A percentile compares a stretch with the other conserved stretches of the same genome.
Evolutionary conservation across 2,797 vertebrate genomes (phyloP).

Genomic region (Toxotes lorentzi): DNA sequence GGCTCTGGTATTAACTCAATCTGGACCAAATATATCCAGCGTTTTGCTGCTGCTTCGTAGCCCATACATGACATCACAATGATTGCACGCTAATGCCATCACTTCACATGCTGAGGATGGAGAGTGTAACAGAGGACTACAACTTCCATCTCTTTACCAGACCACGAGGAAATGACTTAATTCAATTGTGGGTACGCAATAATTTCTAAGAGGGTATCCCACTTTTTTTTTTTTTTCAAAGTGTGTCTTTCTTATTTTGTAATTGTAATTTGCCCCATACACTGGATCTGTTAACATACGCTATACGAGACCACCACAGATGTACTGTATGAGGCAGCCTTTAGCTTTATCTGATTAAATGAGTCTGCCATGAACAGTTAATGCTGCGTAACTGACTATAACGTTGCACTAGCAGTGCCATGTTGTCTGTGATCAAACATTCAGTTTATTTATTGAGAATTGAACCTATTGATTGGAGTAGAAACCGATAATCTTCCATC

Average conservation of each 20-base stretch:
- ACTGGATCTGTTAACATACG: slow-evolving; percentile 48
- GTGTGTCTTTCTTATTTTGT: slow-evolving; percentile 52
- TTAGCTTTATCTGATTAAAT: slow-evolving; percentile 60
- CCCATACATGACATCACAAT: background rate
- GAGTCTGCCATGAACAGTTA: slow-evolving; percentile 39
- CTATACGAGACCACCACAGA: slow-evolving; percentile 23
- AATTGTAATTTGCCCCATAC: slow-evolving; percentile 52
- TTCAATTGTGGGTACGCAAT: slow-evolving; percentile 60
- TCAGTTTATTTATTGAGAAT: slow-evolving; percentile 14
- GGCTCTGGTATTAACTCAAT: background rate
- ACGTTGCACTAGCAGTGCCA: slow-evolving; percentile 21
- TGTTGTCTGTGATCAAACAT: slow-evolving; percentile 23
- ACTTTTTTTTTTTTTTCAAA: slow-evolving; percentile 43
- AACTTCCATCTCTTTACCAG: slow-evolving; percentile 42
- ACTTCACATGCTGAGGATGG: slow-evolving; percentile 6
- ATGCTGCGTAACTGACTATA: slow-evolving; percentile 29
- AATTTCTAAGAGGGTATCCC: slow-evolving; percentile 41
- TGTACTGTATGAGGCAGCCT: slow-evolving; percentile 39
- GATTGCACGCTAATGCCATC: background rate
- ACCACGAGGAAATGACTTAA: slow-evolving; percentile 56
- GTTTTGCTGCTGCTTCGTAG: background rate
- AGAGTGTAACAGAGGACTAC: slow-evolving; percentile 39
- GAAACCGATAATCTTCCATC: background rate
- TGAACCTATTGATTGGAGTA: background rate
- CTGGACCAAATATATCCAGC: background rate